Conservation (phyloP, 2,113 vertebrate genomes). For the Xenopus borealis region DNA sequence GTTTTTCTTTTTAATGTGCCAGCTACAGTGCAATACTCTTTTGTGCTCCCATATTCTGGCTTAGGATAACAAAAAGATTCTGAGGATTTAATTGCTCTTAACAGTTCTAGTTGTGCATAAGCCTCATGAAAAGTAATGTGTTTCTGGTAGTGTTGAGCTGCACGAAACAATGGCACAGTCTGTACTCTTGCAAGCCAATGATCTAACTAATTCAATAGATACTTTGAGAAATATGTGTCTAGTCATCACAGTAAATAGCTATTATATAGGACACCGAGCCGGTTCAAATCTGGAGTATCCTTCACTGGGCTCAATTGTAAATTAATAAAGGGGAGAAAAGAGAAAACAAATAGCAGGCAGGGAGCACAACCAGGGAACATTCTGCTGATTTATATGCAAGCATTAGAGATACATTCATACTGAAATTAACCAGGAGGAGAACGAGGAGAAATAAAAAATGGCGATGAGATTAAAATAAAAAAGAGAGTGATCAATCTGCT, state of each 20-base stretch:
- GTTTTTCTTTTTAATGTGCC: not conserved
- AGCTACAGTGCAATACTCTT: too few species aligned
- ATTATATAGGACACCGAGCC: constrained; percentile 3
- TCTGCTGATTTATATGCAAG: constrained; percentile 24
- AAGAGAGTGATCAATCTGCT: constrained; percentile 4
- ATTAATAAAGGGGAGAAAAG: constrained; percentile 5
- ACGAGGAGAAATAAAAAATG: constrained; percentile 8
- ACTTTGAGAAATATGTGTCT: constrained; percentile 1
- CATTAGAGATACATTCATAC: constrained; percentile 35
- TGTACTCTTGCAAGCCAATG: not conserved
- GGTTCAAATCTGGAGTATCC: not conserved
- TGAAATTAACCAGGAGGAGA: constrained; percentile 39
- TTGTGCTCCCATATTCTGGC: too few species aligned
- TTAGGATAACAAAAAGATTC: too few species aligned
- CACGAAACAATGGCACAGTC: not conserved
- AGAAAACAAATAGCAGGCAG: not conserved
- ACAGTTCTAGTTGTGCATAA: too few species aligned
- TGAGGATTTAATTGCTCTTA: too few species aligned
- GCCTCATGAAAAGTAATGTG: not conserved
- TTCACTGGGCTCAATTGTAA: not conserved
- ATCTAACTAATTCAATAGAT: not conserved
- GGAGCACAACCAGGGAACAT: not conserved
- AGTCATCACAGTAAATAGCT: not conserved
- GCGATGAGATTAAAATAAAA: not conserved
- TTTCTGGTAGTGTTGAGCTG: not conserved